phyloP scores from a whole-genome alignment of 2,888 invertebrate genomes.

The Brachyptera risi region DNA sequence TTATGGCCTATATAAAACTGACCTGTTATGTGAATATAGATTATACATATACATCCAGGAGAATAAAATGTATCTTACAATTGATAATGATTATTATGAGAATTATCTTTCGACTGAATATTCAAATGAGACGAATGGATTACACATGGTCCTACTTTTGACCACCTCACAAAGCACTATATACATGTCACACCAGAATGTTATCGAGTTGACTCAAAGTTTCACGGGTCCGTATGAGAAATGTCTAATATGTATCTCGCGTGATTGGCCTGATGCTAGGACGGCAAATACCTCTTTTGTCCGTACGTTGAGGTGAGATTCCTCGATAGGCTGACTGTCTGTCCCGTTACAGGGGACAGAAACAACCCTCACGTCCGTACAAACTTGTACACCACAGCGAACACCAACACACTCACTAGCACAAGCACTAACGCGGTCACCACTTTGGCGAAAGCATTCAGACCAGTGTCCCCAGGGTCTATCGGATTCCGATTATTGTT shows the following conservation, averaged over 20 bases:
- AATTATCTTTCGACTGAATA: too few species aligned
- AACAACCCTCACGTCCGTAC: slow-evolving; percentile 73
- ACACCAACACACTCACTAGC: slow-evolving; percentile 65
- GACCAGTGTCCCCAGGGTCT: slow-evolving; percentile 59
- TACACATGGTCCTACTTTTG: too few species aligned
- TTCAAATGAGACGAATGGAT: too few species aligned
- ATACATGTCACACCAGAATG: too few species aligned
- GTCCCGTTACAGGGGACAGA: slow-evolving; percentile 53
- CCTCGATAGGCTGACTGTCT: slow-evolving; percentile 20
- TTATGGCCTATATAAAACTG: too few species aligned
- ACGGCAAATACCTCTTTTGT: slow-evolving; percentile 10
- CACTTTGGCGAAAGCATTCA: slow-evolving; percentile 68
- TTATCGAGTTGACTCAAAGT: too few species aligned
- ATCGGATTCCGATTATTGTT: slow-evolving; percentile 42
- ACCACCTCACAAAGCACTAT: too few species aligned
- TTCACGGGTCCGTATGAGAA: background rate
- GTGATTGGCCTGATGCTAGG: slow-evolving; percentile 6
- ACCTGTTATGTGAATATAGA: too few species aligned
- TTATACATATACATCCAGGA: too few species aligned
- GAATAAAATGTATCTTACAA: too few species aligned
- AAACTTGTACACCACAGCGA: slow-evolving; percentile 69
- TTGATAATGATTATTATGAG: too few species aligned
- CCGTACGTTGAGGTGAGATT: slow-evolving; percentile 12
- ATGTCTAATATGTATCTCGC: background rate
- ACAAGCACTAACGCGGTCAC: slow-evolving; percentile 65